Evolutionary conservation across 2,113 vertebrate genomes (phyloP).

Genomic region (Callorhinus ursinus): DNA sequence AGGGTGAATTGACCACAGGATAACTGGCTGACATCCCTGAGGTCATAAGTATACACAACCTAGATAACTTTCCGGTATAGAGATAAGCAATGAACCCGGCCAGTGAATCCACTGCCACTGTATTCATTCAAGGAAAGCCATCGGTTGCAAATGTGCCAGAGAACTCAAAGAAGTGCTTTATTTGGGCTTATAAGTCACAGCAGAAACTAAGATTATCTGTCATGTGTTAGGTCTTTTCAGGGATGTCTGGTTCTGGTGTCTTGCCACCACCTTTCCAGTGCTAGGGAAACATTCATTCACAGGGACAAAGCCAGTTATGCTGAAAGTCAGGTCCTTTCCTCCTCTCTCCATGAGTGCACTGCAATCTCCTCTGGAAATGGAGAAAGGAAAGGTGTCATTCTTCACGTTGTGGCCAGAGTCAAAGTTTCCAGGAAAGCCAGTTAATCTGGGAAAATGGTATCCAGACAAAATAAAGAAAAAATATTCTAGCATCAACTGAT

Average conservation of each 20-base stretch:
- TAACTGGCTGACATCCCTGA: constrained; percentile 56
- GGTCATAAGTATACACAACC: constrained; percentile 1
- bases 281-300: not conserved
- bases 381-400: not conserved
- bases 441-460: not conserved
- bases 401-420: not conserved
- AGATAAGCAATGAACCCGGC: not conserved
- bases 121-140: not conserved
- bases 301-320: not conserved
- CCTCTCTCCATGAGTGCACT: not conserved
- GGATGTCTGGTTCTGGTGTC: not conserved
- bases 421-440: not conserved
- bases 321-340: not conserved
- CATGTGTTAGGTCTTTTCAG: not conserved
- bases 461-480: not conserved
- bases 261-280: not conserved
- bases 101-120: not conserved
- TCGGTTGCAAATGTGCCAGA: not conserved
- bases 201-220: not conserved
- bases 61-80: not conserved
- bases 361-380: not conserved
- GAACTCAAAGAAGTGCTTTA: not conserved
- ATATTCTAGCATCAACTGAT: not conserved
- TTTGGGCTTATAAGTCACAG: not conserved
- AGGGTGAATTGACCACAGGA: constrained; percentile 63